Percentiles rank a stretch among this genome's conserved stretches.
Evolutionary conservation across 35 echinoderm and acorn worm species (phyloP).

Genomic region (Ptychodera flava): DNA sequence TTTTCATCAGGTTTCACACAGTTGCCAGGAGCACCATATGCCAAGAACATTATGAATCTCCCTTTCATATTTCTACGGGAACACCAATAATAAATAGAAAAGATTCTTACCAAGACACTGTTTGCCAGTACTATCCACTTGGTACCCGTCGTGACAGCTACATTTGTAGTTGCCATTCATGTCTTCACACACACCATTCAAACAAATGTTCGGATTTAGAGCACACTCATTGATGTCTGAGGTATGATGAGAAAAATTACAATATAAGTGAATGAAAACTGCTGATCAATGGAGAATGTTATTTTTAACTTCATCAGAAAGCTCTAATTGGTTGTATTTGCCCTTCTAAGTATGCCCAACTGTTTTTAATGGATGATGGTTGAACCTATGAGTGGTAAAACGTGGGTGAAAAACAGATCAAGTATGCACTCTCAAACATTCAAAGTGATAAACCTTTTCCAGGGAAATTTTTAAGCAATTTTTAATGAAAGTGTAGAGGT

Average conservation of each 20-base stretch:
- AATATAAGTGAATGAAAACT: background rate
- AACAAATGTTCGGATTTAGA: conserved; percentile 55
- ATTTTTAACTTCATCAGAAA: background rate
- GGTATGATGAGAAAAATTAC: background rate
- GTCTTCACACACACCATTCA: conserved; percentile 95
- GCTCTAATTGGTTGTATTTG: background rate
- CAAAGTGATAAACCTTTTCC: too few relatives aligned
- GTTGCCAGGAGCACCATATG: too few relatives aligned
- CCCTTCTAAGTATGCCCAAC: too few relatives aligned
- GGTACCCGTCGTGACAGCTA: conserved; percentile 77
- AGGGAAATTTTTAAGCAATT: too few relatives aligned
- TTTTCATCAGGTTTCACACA: too few relatives aligned
- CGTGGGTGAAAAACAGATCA: background rate
- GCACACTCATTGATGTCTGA: conserved; percentile 96
- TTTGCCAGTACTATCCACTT: conserved; percentile 40
- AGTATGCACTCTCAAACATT: background rate
- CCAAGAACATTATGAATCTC: too few relatives aligned
- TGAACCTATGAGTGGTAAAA: background rate
- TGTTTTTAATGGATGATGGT: too few relatives aligned
- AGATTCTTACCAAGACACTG: conserved; percentile 57
- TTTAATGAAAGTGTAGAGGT: too few relatives aligned
- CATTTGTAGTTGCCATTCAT: conserved; percentile 84
- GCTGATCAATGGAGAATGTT: background rate
- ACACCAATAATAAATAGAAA: too few relatives aligned
- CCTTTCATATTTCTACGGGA: too few relatives aligned